Base-by-base conservation (phyloP, 2,888 invertebrate genomes). In the Cheilosia soror region DNA sequence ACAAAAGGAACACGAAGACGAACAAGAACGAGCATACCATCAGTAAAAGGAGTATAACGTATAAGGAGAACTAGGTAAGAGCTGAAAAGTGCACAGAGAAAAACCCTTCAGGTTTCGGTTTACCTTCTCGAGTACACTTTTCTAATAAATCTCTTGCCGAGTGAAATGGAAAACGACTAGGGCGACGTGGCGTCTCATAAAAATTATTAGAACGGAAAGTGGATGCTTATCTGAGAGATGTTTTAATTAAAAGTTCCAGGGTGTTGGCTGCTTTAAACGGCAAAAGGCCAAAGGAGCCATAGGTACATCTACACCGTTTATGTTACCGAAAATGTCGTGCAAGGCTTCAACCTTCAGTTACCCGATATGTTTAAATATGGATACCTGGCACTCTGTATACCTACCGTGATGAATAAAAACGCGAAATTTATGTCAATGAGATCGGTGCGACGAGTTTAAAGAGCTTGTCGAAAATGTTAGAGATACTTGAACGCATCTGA, bases 151-250 rank as follows among this genome's bases (percentile, higher is more conserved):
- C 79, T 82, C 72, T 60, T 27, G 71, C 51, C 72, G 63, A 79
- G 63, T 73, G 79, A 80, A 80, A 84, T 75, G 84, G 80, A 84
- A 80, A 66, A 63, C 27, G 40, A 72, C 20, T 5, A 53, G 42
- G 51, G 51, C 49, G 63, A 73, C 75, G 65, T 63, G 80, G 57
- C 80, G 60, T 80, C 80, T 84, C 84, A 84, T 84, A 84, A 84
- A 84, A 84, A 84, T 84, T 84, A 84, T 84, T 84, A 80, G 84
- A 84, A 84, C 84, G 84, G 84, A 84, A 84, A 80, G 84, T 84
- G 75, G 80, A 84, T 80, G 84, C 80, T 84, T 84, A 84, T 80
- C 84, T 71, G 84, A 71, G 71, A 84, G 84, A 84, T 84, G 80
- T 80, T 84, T 84, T 84, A 84, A 84, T 84, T 84, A 84, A 84